Conservation (phyloP, 2,888 invertebrate genomes). For the Drosophila algonquin region DNA sequence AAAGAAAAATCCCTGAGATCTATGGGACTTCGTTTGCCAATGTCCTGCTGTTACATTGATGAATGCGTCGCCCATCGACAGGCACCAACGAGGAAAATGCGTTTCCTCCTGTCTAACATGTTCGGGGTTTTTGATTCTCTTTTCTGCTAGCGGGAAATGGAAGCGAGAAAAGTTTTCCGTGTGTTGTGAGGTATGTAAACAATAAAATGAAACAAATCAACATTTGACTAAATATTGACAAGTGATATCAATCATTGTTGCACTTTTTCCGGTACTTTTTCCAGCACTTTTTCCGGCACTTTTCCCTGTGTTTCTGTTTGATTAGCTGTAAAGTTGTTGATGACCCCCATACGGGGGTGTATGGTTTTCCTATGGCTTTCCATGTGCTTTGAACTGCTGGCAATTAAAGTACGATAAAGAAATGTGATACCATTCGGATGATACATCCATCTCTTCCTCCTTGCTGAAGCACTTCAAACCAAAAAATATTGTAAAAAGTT, state of each 20-base stretch:
- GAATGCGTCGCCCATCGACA: slow-evolving; percentile 55
- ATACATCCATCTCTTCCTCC: too few species aligned
- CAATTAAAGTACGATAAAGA: slow-evolving; percentile 21
- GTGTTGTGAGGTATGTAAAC: slow-evolving; percentile 68
- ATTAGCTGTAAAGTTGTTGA: slow-evolving; percentile 61
- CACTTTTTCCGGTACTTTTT: slow-evolving; percentile 7
- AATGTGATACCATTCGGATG: not conserved
- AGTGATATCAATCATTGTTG: slow-evolving; percentile 70
- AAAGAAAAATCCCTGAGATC: not conserved
- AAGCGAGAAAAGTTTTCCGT: slow-evolving; percentile 28
- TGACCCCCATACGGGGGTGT: slow-evolving; percentile 6
- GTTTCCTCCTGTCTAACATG: slow-evolving; percentile 39
- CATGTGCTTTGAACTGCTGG: not conserved
- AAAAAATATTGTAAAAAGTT: not conserved
- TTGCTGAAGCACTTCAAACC: not conserved
- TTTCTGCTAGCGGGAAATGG: slow-evolving; percentile 3
- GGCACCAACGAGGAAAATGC: slow-evolving; percentile 28
- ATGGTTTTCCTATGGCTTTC: not conserved
- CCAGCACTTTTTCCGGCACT: slow-evolving; percentile 4
- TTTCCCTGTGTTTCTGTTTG: slow-evolving; percentile 22
- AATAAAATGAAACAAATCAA: slow-evolving; percentile 76
- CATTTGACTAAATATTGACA: slow-evolving; percentile 77
- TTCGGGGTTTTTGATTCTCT: slow-evolving; percentile 15
- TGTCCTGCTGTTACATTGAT: slow-evolving; percentile 73
- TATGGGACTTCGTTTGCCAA: slow-evolving; percentile 32